These are phyloP conservation scores for Liparis tanakae DNA, from an alignment of 2,797 vertebrate genomes.

Conservation along the genomic window DNA sequence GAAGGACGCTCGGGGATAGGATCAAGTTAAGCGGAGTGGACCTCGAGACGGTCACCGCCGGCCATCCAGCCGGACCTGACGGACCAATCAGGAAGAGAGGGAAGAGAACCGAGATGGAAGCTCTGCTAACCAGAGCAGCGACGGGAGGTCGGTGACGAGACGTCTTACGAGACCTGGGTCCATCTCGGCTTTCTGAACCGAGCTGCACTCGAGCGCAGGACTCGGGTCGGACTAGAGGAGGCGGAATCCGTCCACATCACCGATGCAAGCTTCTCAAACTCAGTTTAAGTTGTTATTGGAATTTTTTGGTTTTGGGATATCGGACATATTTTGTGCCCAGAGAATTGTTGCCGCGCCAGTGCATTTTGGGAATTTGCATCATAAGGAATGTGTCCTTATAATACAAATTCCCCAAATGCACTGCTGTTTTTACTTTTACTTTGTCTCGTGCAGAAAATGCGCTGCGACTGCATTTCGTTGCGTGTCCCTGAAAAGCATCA, in stretches of 20 bases:
- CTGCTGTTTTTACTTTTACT: too few species aligned
- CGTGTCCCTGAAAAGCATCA: not conserved
- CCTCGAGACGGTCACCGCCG: not conserved
- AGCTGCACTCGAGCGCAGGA: too few species aligned
- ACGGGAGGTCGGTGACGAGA: not conserved
- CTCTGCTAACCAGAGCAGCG: not conserved
- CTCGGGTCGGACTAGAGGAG: not conserved
- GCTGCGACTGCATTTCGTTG: too few species aligned
- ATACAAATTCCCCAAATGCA: too few species aligned
- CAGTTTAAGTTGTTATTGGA: not conserved
- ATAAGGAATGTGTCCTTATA: too few species aligned
- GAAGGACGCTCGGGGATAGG: not conserved
- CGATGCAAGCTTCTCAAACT: not conserved
- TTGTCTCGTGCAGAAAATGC: too few species aligned
- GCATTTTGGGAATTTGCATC: too few species aligned
- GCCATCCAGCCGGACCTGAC: not conserved
- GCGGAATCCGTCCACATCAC: not conserved
- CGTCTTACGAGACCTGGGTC: not conserved
- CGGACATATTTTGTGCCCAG: not conserved
- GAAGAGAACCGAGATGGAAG: not conserved
- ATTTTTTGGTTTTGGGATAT: not conserved
- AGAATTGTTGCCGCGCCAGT: not conserved
- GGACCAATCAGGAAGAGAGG: not conserved
- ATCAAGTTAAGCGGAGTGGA: not conserved
- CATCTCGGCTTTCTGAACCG: not conserved